phyloP scores from a whole-genome alignment of 2,797 vertebrate species.

The Vultur gryphus region DNA sequence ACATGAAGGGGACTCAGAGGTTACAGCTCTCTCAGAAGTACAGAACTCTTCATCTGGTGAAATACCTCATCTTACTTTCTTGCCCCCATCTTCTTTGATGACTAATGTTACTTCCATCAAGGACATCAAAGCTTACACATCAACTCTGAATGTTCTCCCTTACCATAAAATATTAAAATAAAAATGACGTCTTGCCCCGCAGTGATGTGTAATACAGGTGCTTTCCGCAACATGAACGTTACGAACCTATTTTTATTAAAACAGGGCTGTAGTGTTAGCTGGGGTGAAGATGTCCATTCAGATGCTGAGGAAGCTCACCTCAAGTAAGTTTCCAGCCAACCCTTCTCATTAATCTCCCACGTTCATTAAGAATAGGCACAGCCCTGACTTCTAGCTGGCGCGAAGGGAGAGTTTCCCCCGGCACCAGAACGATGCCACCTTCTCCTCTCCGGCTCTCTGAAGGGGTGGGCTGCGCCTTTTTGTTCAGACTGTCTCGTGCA shows the following conservation, averaged over 20 bases:
- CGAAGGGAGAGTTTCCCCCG: neutral
- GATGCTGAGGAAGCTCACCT: neutral
- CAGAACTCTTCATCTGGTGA: conserved; percentile 79
- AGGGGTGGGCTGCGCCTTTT: neutral
- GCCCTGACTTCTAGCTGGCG: neutral
- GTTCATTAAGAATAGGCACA: neutral
- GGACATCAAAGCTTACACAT: conserved; percentile 88
- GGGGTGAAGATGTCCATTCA: neutral
- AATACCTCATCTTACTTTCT: conserved; percentile 83
- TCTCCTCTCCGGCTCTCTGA: neutral
- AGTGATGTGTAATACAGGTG: conserved; percentile 21
- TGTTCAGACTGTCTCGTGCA: neutral
- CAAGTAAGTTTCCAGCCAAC: neutral
- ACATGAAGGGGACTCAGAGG: conserved; percentile 79
- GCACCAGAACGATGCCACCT: accelerated
- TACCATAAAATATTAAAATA: conserved; percentile 93
- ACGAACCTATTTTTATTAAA: neutral
- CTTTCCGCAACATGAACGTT: neutral
- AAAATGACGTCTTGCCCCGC: conserved; percentile 58
- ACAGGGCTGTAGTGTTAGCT: neutral
- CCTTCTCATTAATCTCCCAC: neutral
- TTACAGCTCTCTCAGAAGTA: conserved; percentile 22
- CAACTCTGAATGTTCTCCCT: conserved; percentile 85
- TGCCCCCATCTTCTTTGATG: conserved; percentile 76
- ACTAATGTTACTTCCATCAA: conserved; percentile 74